Base-by-base conservation (phyloP, 2,888 invertebrate genomes). In the Drosophila hamatofila region DNA sequence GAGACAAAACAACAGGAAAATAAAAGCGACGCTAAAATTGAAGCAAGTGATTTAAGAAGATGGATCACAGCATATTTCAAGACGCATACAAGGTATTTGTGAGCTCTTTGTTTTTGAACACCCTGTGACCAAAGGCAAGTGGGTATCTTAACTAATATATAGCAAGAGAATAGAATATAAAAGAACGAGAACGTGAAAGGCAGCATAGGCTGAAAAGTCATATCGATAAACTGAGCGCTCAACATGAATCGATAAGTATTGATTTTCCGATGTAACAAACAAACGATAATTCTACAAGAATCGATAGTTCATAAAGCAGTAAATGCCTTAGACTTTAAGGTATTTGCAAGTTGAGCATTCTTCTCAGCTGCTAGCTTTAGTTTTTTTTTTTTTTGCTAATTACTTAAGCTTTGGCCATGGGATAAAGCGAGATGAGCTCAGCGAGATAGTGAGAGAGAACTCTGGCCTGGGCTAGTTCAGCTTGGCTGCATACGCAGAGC, bases 11-110 rank as follows among this genome's bases (percentile, higher is more conserved):
- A 18, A 46, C 23, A 37, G 18, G 27, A 49, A 49, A 52, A 52
- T 14, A 59, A 68, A 62, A 56, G 55, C 71, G 56, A 70, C 60
- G 64, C 67, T 59, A 66, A 72, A 48, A 49, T 78, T 66, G 63
- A 72, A 66, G 61, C 66, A 70, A 68, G 44, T 74, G 73, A 84
- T 81, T 83, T 70, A 66, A 72, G 64, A 72, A 71, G 71, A 75
- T 66, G 60, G 55, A 75, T 65, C 48, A 51, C 52, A 58, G 25
- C 42, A 55, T 65, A 39, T 55, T 65, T 48, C 14, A 60, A 60
- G 35, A 54, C 60, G 25, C 33, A 41, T 11, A 21, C 16, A 16
- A 44, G 25, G 25, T 59, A 49, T 37, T 27, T 35, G 39, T 25
- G 30, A 16, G 35, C 27, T 61, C 18, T 37, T 55, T 51, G 39